Base-by-base conservation (phyloP, 2,113 vertebrate genomes). In the Trichomycterus rosablanca region DNA sequence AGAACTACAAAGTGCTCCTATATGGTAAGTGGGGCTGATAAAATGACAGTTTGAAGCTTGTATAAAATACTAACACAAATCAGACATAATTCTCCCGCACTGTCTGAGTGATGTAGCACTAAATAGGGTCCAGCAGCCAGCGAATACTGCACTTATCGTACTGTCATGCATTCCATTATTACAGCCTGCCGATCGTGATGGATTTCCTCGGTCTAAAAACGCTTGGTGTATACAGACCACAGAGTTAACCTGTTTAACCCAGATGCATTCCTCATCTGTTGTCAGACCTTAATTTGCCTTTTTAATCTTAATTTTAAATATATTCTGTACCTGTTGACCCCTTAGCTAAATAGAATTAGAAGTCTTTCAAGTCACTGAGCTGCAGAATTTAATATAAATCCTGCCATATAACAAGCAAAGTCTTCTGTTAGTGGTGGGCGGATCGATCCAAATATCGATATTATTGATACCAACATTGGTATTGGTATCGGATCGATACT, bases 121-220 rank as follows among this genome's bases (percentile, higher is more conserved):
- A 78, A 81, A 85, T 74, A 56, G 39, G 30, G 59, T 48, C 62
- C 66, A 80, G 80, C 81, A 80, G 77, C 71, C 63, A 71, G 74
- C 79, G 81, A 76, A 79, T 82, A 81, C 84, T 61, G 59, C 65
- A 56, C 77, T 79, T 62, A 80, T 86, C 83, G 80, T 83, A 49
- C 70, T 58, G 72, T 58, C 76, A 78, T 66, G 32, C 73, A 73
- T 74, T 82, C 77, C 78, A 78, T 85, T 78, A 77, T 72, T 76
- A 72, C 62, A 66, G 73, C 59, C 68, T 73, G 76, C 66, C 79
- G 75, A 66, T 68, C 72, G 26, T 80, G 77, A 86, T 78, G 72
- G 70, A 86, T 83, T 73, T 59, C 59, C 63, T 49, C 63, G 60
- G 5, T 66, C 68, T 60, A 74, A 66, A 67, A 46, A n/a, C n/a